A percentile compares a stretch with the other conserved stretches of the same genome.
Conservation (phyloP, 2,113 vertebrate genomes). For the Prietella phreatophila region DNA sequence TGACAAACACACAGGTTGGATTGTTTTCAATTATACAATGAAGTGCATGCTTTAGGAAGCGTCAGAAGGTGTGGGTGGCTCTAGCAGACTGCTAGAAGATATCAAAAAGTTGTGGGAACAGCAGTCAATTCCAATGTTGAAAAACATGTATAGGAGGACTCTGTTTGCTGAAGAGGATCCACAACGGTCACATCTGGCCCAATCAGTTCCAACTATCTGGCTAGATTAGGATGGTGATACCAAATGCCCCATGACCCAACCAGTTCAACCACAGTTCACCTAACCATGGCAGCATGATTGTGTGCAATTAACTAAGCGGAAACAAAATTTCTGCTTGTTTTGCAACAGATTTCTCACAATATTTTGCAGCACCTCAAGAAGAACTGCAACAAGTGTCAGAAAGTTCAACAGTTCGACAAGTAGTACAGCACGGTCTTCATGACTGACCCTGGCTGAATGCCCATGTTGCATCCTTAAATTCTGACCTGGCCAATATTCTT, state of each 20-base stretch:
- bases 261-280: slow-evolving; percentile 1
- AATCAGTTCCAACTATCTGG: not conserved
- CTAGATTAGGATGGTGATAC: not conserved
- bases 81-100: not conserved
- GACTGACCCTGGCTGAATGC: not conserved
- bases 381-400: not conserved
- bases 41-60: not conserved
- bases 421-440: not conserved
- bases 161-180: not conserved
- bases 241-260: not conserved
- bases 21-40: not conserved
- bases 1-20: not conserved
- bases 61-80: not conserved
- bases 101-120: not conserved
- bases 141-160: not conserved
- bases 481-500: not conserved
- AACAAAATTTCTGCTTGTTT: not conserved
- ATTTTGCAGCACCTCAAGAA: not conserved
- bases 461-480: not conserved
- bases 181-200: not conserved
- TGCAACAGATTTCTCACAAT: not conserved
- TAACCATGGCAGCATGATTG: not conserved
- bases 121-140: not conserved
- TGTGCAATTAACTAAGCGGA: not conserved
- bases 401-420: not conserved